Evolutionary conservation across 2,888 invertebrate genomes (phyloP), one percentile per base, ranked within the genome.

Genomic region (Nebria brevicollis): DNA sequence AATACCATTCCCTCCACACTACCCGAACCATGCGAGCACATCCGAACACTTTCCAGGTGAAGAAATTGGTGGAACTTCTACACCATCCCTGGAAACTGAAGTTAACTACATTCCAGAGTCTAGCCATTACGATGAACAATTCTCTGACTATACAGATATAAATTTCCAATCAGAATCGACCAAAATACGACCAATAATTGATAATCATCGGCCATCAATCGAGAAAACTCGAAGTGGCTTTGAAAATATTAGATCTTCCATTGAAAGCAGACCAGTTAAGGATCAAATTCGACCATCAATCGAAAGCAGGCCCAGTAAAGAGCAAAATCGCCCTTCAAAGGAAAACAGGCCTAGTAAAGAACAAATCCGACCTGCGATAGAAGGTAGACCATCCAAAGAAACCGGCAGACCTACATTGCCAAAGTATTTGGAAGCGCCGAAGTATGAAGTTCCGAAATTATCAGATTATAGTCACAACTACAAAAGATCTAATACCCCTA

Each of bases 1-100:
- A 43, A 93, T 94, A 11, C 90, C 93, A 10, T 94, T 92, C 83
- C 94, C 94, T 0, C 94, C 94, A 0, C 87, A 91, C 34, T 91
- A 91, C 41, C 41, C 76, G 1, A 81, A 81, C 77, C 81, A 81
- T 65, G 81, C 81, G 4, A 72, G 72, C 20, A 81, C 81, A 13
- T 76, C 91, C 79, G 92, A 93, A 86, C 88, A 88, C 13, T 92
- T 92, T 82, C 92, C 92, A 0, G 92, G 92, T 2, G 91, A 91
- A 83, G 92, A 92, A 75, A 87, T 89, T 68, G 85, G 84, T n/a
- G 43, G 41, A 65, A 76, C 20, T 11, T 66, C 66, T 1, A 26
- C 66, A 26, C 83, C 68, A 82, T 26, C 76, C 54, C 20, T 78
- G 82, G 75, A 80, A 11, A 8, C 11, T 13, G 54, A 54, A 54